Conservation (phyloP, 2,113 vertebrate species). For the Isichthys henryi region DNA sequence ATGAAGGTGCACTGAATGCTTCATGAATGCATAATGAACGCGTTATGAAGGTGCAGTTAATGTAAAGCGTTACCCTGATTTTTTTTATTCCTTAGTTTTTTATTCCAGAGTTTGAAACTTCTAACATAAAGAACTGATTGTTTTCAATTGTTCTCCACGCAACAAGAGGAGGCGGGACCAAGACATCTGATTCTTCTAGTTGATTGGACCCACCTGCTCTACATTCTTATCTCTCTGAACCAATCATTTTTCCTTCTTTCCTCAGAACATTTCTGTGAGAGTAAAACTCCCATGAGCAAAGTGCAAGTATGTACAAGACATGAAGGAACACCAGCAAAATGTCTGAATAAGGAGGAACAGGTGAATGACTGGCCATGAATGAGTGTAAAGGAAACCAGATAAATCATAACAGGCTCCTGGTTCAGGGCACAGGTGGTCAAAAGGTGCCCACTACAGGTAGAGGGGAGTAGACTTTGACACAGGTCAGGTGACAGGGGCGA, state of each 20-base stretch:
- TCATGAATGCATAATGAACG: background rate
- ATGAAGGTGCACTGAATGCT: background rate
- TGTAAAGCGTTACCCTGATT: background rate
- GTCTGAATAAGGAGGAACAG: constrained; percentile 45
- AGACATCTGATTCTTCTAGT: too few species aligned
- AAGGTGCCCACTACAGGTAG: background rate
- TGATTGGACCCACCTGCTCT: too few species aligned
- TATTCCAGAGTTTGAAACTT: background rate
- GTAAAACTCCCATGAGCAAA: background rate
- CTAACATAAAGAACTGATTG: background rate
- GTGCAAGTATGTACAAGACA: constrained; percentile 15
- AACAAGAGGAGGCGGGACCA: too few species aligned
- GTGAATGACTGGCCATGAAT: constrained; percentile 40
- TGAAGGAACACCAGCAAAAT: constrained; percentile 40
- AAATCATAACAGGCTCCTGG: constrained; percentile 35
- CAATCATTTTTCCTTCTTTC: too few species aligned
- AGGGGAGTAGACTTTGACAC: background rate
- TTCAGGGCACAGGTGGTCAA: constrained; percentile 21
- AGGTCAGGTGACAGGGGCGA: background rate
- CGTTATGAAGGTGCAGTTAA: background rate
- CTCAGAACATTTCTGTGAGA: too few species aligned
- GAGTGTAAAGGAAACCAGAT: constrained; percentile 40
- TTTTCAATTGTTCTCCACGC: too few species aligned
- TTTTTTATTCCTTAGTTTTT: background rate
- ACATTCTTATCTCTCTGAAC: too few species aligned